phyloP scores from a whole-genome alignment of 2,797 vertebrate species.

The Selene dorsalis region DNA sequence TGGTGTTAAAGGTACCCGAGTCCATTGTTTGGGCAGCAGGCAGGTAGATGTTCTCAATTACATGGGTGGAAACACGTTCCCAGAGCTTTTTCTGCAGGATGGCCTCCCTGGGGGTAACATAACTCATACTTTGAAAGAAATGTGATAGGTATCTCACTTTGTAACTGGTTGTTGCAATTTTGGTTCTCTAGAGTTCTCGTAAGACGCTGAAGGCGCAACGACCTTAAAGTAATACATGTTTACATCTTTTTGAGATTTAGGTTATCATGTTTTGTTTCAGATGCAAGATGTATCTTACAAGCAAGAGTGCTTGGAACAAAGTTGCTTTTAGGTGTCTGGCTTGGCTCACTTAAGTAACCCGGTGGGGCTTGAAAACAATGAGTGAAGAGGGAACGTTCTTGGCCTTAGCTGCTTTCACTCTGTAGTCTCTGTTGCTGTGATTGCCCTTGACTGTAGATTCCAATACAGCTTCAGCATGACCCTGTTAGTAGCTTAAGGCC shows the following conservation, averaged over 20 bases:
- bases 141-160: neutral
- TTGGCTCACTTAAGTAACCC: conserved; percentile 18
- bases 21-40: conserved; percentile 97
- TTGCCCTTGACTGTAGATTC: conserved; percentile 57
- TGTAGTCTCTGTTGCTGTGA: conserved; percentile 15
- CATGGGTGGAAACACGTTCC: conserved; percentile 97
- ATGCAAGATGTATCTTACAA: conserved; percentile 19
- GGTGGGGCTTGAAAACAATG: conserved; percentile 38
- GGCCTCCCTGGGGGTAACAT: conserved; percentile 88
- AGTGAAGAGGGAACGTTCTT: conserved; percentile 19
- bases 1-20: conserved; percentile 98
- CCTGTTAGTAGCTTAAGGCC: conserved; percentile 60
- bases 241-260: neutral
- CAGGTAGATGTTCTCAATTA: conserved; percentile 99
- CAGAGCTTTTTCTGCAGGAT: conserved; percentile 97
- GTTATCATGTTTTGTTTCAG: conserved; percentile 7
- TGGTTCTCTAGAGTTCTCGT: neutral
- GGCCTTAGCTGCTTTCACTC: conserved; percentile 19
- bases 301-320: conserved; percentile 12
- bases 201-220: neutral
- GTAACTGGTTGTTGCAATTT: neutral
- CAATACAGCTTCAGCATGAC: conserved; percentile 42
- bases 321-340: neutral
- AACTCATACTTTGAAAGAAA: neutral
- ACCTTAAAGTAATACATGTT: neutral